Evolutionary conservation across 2,113 vertebrate species (phyloP), one percentile per base, ranked within the genome.

Genomic region (Vicugna pacos): DNA sequence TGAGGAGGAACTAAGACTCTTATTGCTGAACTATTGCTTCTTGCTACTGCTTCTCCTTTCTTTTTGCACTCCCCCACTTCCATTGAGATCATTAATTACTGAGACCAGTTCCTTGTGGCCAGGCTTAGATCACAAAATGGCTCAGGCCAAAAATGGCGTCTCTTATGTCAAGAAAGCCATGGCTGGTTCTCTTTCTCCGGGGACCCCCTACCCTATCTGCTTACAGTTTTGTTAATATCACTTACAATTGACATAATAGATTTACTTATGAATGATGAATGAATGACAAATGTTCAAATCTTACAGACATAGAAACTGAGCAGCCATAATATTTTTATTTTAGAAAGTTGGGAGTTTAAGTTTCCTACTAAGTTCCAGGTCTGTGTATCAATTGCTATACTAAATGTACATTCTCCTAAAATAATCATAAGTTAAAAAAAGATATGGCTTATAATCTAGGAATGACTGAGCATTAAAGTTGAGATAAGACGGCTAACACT

Each of bases 351-450:
- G 12, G 54, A 86, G 50, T 32, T 77, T 73, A 76, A 19, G 2
- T 72, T 80, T 65, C 48, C 56, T 80, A 60, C 50, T 62, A 56
- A 93, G 28, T 79, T 72, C 46, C 24, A 11, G 35, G 67, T 38
- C 32, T 92, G 50, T 84, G 13, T 58, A 54, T 73, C 50, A 73
- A 42, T 75, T 84, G 38, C 38, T 54, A 28, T 70, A 42, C 2
- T 93, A 48, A 70, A 72, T 50, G 24, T 48, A 69, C 13, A 35
- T 81, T 54, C 42, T 88, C 65, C 35, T 64, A 81, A 93, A 89
- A 90, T 65, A 86, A 20, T 92, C 52, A n/a, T 35, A 79, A 48
- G 8, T 87, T 38, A 90, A 87, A 90, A 83, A 94, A 85, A 79
- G 38, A 48, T 88, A 35, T 32, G 46, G 87, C 48, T 79, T 58